Base-by-base conservation (phyloP, 2,888 invertebrate species). In the Apotomis betuletana region DNA sequence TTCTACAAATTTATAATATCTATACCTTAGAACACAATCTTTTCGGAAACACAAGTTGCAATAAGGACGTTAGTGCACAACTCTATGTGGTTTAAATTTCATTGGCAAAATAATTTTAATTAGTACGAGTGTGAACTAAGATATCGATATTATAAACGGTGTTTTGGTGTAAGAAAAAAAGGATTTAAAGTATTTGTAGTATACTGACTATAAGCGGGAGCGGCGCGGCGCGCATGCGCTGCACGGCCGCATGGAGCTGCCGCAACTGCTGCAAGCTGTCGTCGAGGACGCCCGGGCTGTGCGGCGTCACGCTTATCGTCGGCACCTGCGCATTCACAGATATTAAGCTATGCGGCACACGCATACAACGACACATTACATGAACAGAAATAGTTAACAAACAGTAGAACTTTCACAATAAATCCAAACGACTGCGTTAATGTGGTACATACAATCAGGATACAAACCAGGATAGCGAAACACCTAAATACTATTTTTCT, bases 261-360 rank as follows among this genome's bases (percentile, higher is more conserved):
- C 96, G 94, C 75, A 97, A 92, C 84, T 97, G 96, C 79, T 96
- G 95, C 78, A 96, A 87, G 83, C 96, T 96, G 86, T 97, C 96
- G 82, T 96, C 97, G 84, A 94, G 80, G 77, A 94, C 95, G 75
- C 97, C 97, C 10, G 97, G 97, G 77, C 97, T 97, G 89, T 97
- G 97, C 13, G 97, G 97, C 72, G 97, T 97, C 76, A 97, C 97
- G 90, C 97, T 97, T 85, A 97, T 97, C 72, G 96, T 97, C 75
- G 97, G 97, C 84, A 96, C 96, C 90, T 93, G 84, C 3, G 59
- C 9, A 54, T 12, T 8, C 6, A 52, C 38, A 5, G 10, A 15
- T 15, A 46, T 58, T 38, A 58, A 41, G 38, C n/a, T 38, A 38
- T n/a, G 38, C 49, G 8, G 9, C 9, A 49, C 3, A 49, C 3